Evolutionary conservation across 2,113 vertebrate species (phyloP).

Genomic region (Ptilorrhoa leucosticta): DNA sequence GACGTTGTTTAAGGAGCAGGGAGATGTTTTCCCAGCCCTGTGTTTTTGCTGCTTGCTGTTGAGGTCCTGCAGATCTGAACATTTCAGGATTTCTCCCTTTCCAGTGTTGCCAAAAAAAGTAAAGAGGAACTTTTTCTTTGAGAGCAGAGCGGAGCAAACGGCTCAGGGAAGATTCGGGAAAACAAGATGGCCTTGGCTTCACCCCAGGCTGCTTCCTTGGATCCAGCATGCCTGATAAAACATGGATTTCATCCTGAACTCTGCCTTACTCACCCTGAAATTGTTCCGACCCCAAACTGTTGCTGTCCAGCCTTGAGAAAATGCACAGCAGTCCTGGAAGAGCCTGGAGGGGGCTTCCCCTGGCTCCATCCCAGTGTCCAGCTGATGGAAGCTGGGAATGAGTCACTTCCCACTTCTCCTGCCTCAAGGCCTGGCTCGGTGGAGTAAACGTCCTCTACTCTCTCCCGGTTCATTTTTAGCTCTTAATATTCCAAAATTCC

Average conservation of each 20-base stretch:
- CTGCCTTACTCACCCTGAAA: not conserved
- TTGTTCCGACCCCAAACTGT: accelerated
- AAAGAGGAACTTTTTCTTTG: not conserved
- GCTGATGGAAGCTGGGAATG: not conserved
- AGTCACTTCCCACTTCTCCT: not conserved
- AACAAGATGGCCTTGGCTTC: not conserved
- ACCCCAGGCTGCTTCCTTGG: not conserved
- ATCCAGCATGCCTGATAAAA: not conserved
- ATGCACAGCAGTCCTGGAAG: not conserved
- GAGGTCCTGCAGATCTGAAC: not conserved
- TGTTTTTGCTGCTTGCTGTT: not conserved
- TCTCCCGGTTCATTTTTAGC: not conserved
- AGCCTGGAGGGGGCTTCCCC: not conserved
- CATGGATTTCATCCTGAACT: not conserved
- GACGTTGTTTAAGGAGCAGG: not conserved
- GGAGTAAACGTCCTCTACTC: accelerated
- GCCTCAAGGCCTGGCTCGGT: not conserved
- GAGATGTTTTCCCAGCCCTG: not conserved
- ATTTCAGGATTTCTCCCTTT: not conserved
- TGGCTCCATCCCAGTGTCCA: accelerated
- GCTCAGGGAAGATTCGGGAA: not conserved
- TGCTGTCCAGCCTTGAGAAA: not conserved
- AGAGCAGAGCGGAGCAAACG: not conserved
- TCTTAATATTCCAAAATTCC: not conserved
- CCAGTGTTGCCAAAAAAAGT: not conserved